These are phyloP conservation scores for Eumeta japonica DNA, from an alignment of 1,140 invertebrate species.

Conservation along the genomic window DNA sequence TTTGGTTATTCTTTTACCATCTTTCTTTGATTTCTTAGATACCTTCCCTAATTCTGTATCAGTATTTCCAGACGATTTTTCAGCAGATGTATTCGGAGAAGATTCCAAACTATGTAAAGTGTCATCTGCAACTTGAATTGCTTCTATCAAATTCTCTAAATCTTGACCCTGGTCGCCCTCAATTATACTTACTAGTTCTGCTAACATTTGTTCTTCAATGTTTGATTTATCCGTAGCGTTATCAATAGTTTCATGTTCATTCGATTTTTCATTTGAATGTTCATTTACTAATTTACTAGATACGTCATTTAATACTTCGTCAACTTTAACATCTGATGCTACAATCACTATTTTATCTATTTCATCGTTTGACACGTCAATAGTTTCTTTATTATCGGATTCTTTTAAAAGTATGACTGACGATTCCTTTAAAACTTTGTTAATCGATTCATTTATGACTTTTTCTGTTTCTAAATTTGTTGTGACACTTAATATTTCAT, in stretches of 20 bases:
- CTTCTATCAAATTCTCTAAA: no score
- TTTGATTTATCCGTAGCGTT: not conserved
- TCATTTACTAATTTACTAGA: slow-evolving; percentile 23
- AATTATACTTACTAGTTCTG: slow-evolving; percentile 5
- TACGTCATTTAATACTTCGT: slow-evolving; percentile 29
- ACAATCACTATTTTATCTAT: slow-evolving; percentile 32
- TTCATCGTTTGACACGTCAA: slow-evolving; percentile 21
- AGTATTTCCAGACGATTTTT: no score
- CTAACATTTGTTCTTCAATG: not conserved
- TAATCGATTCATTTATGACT: slow-evolving; percentile 1
- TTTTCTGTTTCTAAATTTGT: slow-evolving; percentile 7
- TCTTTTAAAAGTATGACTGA: slow-evolving; percentile 2
- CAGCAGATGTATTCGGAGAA: no score
- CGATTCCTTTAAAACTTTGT: not conserved
- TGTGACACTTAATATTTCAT: no score
- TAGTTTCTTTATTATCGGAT: slow-evolving; percentile 7
- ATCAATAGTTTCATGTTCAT: slow-evolving; percentile 9
- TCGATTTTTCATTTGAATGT: slow-evolving; percentile 10
- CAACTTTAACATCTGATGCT: slow-evolving; percentile 33
- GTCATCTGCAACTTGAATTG: no score
- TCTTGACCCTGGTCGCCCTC: no score
- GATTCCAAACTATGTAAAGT: no score
- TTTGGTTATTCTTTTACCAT: slow-evolving; percentile 5
- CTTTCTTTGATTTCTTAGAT: slow-evolving; percentile 3
- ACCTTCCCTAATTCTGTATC: not conserved